Evolutionary conservation across 1,140 invertebrate species (phyloP), one percentile per base, ranked within the genome.

Genomic region (Trissolcus basalis): DNA sequence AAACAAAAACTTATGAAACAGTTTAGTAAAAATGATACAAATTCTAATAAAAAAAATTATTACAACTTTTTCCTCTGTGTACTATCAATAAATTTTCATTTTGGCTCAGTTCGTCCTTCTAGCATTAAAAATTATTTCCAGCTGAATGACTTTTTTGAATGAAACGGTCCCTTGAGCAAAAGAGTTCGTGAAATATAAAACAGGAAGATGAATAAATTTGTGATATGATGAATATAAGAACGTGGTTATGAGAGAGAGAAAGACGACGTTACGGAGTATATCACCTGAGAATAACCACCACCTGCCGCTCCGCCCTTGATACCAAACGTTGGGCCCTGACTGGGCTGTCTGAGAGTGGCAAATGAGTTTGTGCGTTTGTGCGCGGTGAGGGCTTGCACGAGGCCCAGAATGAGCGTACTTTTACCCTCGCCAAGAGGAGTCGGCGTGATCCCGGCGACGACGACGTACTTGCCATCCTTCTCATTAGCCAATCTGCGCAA

Each of bases 261-360:
- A 10, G 54, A 43, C 43, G 4, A 70, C 32, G 61, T 55, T 61
- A 44, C 44, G 9, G 56, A 70, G 50, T 56, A 61, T 56, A 61
- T 68, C 71, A 90, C 90, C 88, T 93, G 92, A 5, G 93, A 92
- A 87, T 98, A 98, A 16, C 97, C 97, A 68, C 97, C 97, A 16
- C 97, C 97, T 60, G 97, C 96, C 50, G 97, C 97, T n/a, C 96
- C 97, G 59, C 96, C 97, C 91, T 99, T 99, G 48, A 99, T 97
- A n/a, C 98, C 98, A 89, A 99, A 99, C 1, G 97, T 99, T 0
- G 98, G 98, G 15, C 98, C 98, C 88, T 99, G 97, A 27, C 96
- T 98, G 0, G 98, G 98, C 84, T 99, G 98, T 11, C 98, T 91
- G 54, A 99, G 92, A 83, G 96, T 98, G 10, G 96, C 98, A 86